Base-by-base conservation (phyloP, 2,113 vertebrate genomes). In the Psephotus haematonotus region DNA sequence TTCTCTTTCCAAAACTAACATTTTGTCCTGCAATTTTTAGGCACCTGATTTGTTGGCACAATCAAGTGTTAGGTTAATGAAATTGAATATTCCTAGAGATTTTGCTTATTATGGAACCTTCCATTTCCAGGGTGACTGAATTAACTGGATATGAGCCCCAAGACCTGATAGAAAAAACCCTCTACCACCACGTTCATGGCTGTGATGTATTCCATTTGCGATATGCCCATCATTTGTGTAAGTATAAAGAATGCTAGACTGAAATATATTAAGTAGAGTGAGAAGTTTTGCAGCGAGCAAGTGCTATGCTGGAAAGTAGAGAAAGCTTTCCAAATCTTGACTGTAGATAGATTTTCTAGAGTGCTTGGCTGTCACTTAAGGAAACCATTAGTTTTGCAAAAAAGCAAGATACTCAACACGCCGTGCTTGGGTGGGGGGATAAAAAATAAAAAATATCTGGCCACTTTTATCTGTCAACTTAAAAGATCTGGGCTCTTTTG, bases 81-180 rank as follows among this genome's bases (percentile, higher is more conserved):
- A 91, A 93, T 7, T 0, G n/a, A 70, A 52, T 87, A 74, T 53
- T 86, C 72, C 37, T 49, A 9, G 60, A 68, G 8, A 31, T 29
- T 59, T 64, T 59, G 64, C 82, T 97, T 90, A 97, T 31, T 43
- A 41, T 46, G 27, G 39, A 47, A 28, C 82, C 52, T 92, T 88
- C 81, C 71, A 87, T 86, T 97, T 85, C 41, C 96, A 99, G 99
- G 96, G 99, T 99, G 96, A 98, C 99, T 2, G 99, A 99, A 97
- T 97, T 99, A 94, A 99, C 99, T 3, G 99, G 99, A 50, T 99
- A 99, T 4, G 99, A 99, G 93, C 99, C 99, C 4, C 99, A 99
- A 98, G 99, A 99, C 90, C 97, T 99, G 93, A 99, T 99, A 35
- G 99, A 99, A 96, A 99, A 99, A 98, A 99, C 99, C 1, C 98